Percentiles rank a stretch among this genome's conserved stretches.
Conservation (phyloP, 2,888 invertebrate genomes). For the Notocelia uddmanniana region DNA sequence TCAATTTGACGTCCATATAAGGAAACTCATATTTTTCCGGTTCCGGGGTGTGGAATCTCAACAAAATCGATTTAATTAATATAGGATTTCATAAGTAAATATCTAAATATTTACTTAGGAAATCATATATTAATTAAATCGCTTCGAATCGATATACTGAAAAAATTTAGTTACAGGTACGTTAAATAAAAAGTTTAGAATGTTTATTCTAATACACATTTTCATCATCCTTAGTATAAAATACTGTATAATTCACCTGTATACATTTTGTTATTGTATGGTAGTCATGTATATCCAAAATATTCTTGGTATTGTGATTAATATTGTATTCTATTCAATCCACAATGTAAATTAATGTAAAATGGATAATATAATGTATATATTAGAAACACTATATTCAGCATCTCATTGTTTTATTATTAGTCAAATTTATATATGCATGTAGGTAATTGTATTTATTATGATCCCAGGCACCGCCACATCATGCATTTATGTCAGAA, state of each 20-base stretch:
- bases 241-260: neutral
- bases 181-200: too few species aligned
- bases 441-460: conserved; percentile 2
- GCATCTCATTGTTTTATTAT: conserved; percentile 8
- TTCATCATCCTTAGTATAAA: neutral
- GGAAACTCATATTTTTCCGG: conserved; percentile 59
- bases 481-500: conserved; percentile 16
- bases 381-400: neutral
- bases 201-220: too few species aligned
- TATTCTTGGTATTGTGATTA: neutral
- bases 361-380: too few species aligned
- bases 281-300: neutral
- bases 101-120: neutral
- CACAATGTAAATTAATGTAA: neutral
- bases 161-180: too few species aligned
- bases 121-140: too few species aligned
- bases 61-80: conserved; percentile 19
- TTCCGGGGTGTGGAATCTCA: conserved; percentile 36
- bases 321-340: neutral
- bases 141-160: too few species aligned
- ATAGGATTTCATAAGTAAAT: neutral
- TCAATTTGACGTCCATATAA: conserved; percentile 81
- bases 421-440: neutral
- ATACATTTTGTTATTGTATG: neutral
- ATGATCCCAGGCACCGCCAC: neutral